phyloP scores from a whole-genome alignment of 2,797 vertebrate genomes.

The Lacerta bilineata region DNA sequence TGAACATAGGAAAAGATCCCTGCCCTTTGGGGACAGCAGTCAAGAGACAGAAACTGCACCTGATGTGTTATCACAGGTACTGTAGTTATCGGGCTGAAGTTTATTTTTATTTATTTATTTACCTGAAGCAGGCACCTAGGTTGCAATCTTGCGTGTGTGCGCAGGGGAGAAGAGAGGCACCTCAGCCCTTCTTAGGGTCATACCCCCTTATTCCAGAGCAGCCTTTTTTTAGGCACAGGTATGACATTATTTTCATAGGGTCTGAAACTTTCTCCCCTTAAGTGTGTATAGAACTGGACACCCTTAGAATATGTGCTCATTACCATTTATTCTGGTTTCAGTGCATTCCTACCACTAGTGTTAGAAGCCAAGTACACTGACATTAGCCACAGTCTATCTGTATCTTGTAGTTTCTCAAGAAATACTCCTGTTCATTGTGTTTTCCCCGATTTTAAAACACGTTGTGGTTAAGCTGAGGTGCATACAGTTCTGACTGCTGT shows the following conservation, averaged over 20 bases:
- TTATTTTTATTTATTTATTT: not conserved
- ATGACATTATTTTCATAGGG: not conserved
- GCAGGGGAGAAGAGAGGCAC: not conserved
- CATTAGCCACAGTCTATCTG: too few relatives aligned
- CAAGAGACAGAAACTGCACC: not conserved
- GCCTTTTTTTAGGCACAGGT: not conserved
- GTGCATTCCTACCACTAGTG: too few relatives aligned
- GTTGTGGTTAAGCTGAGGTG: too few relatives aligned
- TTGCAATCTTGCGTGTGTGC: not conserved
- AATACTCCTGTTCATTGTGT: too few relatives aligned
- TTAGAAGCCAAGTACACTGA: too few relatives aligned
- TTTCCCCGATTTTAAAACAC: too few relatives aligned
- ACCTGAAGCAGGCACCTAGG: not conserved
- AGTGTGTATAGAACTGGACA: not conserved
- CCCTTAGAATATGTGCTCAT: too few relatives aligned
- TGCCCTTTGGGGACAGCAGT: not conserved
- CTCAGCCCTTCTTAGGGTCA: not conserved
- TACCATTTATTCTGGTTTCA: too few relatives aligned
- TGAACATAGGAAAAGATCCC: not conserved
- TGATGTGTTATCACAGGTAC: not conserved
- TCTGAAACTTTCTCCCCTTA: not conserved
- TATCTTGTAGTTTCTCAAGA: too few relatives aligned
- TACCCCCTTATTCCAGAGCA: not conserved
- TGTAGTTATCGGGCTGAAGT: not conserved
- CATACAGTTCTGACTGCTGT: too few relatives aligned